phyloP scores from a whole-genome alignment of 2,888 invertebrate species.

The Ophion ventricosus region DNA sequence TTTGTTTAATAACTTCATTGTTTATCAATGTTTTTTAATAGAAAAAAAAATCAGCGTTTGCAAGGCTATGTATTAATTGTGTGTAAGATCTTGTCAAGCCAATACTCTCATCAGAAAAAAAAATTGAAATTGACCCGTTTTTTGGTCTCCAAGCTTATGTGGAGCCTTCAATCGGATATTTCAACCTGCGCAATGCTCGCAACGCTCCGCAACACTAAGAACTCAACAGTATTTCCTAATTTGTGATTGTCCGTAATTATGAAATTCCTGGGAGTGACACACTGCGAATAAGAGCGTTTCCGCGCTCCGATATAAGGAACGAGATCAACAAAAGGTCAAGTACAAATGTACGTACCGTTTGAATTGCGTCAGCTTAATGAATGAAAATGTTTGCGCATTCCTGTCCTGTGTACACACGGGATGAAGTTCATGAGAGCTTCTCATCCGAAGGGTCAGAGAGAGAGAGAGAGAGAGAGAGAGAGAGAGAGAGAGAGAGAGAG shows the following conservation, averaged over 20 bases:
- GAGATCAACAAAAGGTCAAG: slow-evolving; percentile 18
- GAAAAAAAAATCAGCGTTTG: not conserved
- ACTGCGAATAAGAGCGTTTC: not conserved
- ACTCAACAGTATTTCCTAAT: not conserved
- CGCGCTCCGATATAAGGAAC: slow-evolving; percentile 6
- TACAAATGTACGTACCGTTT: slow-evolving; percentile 10
- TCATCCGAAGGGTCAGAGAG: slow-evolving; percentile 3
- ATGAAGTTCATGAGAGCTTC: slow-evolving; percentile 15
- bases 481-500: not conserved
- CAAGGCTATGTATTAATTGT: not conserved
- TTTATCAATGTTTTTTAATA: not conserved
- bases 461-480: too few relatives aligned
- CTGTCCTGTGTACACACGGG: not conserved
- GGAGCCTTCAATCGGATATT: not conserved
- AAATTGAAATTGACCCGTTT: not conserved
- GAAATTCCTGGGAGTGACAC: slow-evolving; percentile 15
- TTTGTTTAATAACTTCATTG: not conserved
- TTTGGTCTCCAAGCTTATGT: not conserved
- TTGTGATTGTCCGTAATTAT: slow-evolving; percentile 22
- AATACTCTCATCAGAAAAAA: not conserved
- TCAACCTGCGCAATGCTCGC: not conserved
- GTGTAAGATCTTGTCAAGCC: not conserved
- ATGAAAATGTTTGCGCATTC: slow-evolving; percentile 28
- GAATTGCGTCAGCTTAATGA: slow-evolving; percentile 41
- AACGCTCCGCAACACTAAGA: too few relatives aligned